Evolutionary conservation across 1,140 invertebrate genomes (phyloP).

Genomic region (Diabrotica undecimpunctata): DNA sequence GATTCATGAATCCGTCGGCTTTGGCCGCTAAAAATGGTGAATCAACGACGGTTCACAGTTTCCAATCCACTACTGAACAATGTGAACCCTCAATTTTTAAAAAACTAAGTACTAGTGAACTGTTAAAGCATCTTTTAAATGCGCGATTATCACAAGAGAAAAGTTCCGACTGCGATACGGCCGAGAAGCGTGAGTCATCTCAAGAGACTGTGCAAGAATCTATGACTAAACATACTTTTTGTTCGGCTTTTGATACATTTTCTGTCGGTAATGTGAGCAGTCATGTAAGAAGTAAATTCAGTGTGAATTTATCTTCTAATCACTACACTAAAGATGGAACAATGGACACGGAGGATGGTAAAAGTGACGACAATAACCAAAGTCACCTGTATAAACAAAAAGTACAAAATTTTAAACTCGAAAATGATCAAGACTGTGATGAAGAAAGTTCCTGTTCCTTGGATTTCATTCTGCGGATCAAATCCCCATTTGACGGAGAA

Average conservation of each 20-base stretch:
- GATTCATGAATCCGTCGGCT: conserved; percentile 27
- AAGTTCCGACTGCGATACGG: conserved; percentile 15
- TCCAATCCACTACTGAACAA: neutral
- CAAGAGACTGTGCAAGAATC: conserved; percentile 17
- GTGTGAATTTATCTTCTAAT: conserved; percentile 6
- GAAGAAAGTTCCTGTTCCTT: conserved; percentile 20
- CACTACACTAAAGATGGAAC: conserved; percentile 23
- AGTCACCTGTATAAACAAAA: conserved; percentile 10
- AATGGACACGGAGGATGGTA: conserved; percentile 21
- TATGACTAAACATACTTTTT: conserved; percentile 20
- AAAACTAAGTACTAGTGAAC: conserved; percentile 25
- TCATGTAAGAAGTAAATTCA: conserved; percentile 12
- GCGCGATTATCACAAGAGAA: conserved; percentile 10
- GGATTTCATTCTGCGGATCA: conserved; percentile 29
- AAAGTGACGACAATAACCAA: conserved; percentile 5
- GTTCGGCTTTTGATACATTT: conserved; percentile 14
- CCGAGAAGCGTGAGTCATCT: conserved; percentile 22
- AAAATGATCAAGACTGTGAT: neutral
- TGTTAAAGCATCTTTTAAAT: conserved; percentile 28
- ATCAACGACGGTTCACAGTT: conserved; percentile 22
- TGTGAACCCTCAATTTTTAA: conserved; percentile 21
- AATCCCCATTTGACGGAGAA: conserved; percentile 30
- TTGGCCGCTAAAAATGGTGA: conserved; percentile 29
- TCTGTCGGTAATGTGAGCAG: conserved; percentile 6
- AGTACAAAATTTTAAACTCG: conserved; percentile 17